These are phyloP conservation scores for Sylvia borin DNA, from an alignment of 2,797 vertebrate genomes.

Conservation along the genomic window DNA sequence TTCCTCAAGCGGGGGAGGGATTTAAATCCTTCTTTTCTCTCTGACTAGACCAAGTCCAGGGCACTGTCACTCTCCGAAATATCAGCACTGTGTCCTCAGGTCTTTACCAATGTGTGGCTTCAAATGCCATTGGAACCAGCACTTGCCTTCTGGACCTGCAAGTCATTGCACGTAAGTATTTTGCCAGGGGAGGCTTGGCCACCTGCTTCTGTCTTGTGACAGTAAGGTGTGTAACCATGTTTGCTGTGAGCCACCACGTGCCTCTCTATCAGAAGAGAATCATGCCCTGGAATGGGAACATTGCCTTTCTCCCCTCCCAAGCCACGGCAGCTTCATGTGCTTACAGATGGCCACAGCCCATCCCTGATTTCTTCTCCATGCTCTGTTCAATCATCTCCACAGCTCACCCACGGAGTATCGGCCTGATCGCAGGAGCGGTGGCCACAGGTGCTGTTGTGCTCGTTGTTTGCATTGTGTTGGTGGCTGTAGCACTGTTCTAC, in stretches of 20 bases:
- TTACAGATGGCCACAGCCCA: background rate
- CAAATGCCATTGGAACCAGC: slow-evolving; percentile 94
- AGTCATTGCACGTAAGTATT: slow-evolving; percentile 91
- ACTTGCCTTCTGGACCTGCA: slow-evolving; percentile 95
- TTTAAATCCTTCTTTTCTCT: slow-evolving; percentile 60
- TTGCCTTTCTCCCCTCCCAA: background rate
- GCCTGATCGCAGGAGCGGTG: slow-evolving; percentile 91
- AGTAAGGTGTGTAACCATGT: background rate
- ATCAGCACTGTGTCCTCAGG: slow-evolving; percentile 92
- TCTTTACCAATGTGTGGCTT: slow-evolving; percentile 94
- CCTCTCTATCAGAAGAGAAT: background rate
- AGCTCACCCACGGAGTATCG: slow-evolving; percentile 91
- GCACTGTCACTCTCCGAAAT: slow-evolving; percentile 92
- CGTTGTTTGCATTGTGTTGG: slow-evolving; percentile 87
- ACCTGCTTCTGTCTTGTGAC: slow-evolving; percentile 21
- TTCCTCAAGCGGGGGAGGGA: slow-evolving; percentile 10
- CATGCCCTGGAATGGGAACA: background rate
- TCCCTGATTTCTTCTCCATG: slow-evolving; percentile 11
- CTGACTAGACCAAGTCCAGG: slow-evolving; percentile 92
- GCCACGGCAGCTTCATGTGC: background rate
- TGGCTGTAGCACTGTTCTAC: slow-evolving; percentile 90
- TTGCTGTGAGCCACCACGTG: background rate
- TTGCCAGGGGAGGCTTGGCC: background rate
- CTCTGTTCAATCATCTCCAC: slow-evolving; percentile 61
- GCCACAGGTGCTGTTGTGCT: slow-evolving; percentile 86